phyloP scores from a whole-genome alignment of 2,113 vertebrate species.

The Trichomycterus rosablanca region DNA sequence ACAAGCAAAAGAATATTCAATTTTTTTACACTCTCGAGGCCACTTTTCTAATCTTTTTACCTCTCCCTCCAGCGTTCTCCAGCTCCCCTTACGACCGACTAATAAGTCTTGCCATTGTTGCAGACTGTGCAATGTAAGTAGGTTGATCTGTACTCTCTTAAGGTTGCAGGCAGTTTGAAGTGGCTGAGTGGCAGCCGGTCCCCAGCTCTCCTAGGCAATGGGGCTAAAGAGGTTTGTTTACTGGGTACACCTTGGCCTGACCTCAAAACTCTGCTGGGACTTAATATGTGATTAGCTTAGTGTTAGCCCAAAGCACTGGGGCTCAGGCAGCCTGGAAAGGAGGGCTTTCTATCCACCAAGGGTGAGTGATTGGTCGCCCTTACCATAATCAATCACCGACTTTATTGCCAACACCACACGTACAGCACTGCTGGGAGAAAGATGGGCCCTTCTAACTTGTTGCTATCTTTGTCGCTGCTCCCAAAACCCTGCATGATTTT shows the following conservation, averaged over 20 bases:
- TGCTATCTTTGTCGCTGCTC: conserved; percentile 41
- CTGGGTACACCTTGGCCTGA: conserved; percentile 64
- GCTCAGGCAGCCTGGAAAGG: conserved; percentile 34
- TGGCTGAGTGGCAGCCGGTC: conserved; percentile 35
- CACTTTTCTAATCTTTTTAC: conserved; percentile 22
- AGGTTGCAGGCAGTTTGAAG: conserved; percentile 31
- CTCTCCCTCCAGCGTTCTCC: conserved; percentile 10
- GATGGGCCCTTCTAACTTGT: conserved; percentile 35
- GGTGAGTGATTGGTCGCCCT: conserved; percentile 37
- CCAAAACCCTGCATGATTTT: conserved; percentile 38
- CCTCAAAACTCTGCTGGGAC: conserved; percentile 59
- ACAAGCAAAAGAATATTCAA: neutral
- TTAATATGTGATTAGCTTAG: conserved; percentile 62
- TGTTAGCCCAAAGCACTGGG: conserved; percentile 48
- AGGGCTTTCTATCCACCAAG: conserved; percentile 24
- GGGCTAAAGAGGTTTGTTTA: conserved; percentile 74
- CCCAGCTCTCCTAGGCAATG: conserved; percentile 58
- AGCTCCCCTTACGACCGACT: conserved; percentile 56
- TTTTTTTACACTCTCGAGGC: neutral
- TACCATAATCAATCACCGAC: conserved; percentile 58
- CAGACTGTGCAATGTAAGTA: conserved; percentile 54
- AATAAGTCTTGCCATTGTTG: conserved; percentile 62
- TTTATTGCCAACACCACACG: conserved; percentile 26
- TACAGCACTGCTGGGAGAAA: conserved; percentile 28
- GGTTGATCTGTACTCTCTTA: conserved; percentile 50